Evolutionary conservation across 1,140 invertebrate genomes (phyloP).

Genomic region (Eriosoma lanigerum): DNA sequence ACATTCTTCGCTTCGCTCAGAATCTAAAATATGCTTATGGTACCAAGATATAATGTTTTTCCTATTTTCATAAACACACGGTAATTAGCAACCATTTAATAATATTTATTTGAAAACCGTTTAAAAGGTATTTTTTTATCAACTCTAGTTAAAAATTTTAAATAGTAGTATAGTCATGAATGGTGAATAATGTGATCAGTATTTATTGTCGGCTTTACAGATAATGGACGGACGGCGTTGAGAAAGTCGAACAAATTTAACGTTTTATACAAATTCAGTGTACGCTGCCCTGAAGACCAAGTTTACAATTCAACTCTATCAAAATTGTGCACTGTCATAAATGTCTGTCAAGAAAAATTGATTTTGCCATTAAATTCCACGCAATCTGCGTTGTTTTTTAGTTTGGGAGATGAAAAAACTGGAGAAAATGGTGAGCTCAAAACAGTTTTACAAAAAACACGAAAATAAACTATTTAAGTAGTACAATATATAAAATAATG

Average conservation of each 20-base stretch:
- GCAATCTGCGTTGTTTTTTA: slow-evolving; percentile 62
- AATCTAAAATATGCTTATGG: no score
- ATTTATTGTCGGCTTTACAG: slow-evolving; percentile 58
- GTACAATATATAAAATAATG: no score
- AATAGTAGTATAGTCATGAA: no score
- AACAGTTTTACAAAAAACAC: no score
- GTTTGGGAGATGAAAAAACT: slow-evolving; percentile 56
- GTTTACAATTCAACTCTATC: slow-evolving; percentile 66
- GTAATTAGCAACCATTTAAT: no score
- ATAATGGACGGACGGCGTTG: slow-evolving; percentile 64
- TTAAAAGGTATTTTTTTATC: no score
- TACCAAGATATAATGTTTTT: no score
- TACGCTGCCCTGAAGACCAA: slow-evolving; percentile 67
- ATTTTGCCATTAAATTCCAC: slow-evolving; percentile 64
- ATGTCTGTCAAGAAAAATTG: slow-evolving; percentile 66
- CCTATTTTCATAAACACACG: no score
- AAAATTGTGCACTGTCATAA: slow-evolving; percentile 67
- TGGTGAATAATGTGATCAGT: neutral
- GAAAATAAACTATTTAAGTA: no score
- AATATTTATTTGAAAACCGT: no score
- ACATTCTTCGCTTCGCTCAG: no score
- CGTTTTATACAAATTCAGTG: slow-evolving; percentile 66
- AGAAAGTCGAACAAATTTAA: slow-evolving; percentile 66
- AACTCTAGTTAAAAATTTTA: no score
- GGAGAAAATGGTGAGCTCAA: slow-evolving; percentile 3